phyloP scores from a whole-genome alignment of 2,797 vertebrate species.

The Holocentrus rufus region DNA sequence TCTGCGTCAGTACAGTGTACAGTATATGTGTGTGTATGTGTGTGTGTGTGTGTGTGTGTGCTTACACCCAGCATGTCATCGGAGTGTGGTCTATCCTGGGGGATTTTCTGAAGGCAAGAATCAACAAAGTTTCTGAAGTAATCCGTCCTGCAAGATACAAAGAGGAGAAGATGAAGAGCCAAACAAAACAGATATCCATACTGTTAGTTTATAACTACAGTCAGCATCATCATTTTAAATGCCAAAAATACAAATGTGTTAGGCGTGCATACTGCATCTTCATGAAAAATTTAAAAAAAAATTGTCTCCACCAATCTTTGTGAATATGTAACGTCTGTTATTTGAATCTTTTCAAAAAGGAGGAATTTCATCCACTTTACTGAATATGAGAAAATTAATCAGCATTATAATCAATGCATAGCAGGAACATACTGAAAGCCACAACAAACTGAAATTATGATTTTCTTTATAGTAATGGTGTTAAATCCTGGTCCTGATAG shows the following conservation, averaged over 20 bases:
- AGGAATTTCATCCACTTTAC: too few relatives aligned
- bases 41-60: conserved; percentile 14
- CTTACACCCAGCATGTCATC: conserved; percentile 97
- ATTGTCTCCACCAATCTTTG: too few relatives aligned
- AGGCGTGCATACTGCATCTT: not conserved
- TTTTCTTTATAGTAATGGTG: too few relatives aligned
- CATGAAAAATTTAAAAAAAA: too few relatives aligned
- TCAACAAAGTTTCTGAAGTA: conserved; percentile 99
- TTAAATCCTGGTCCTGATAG: too few relatives aligned
- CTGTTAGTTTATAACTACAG: not conserved
- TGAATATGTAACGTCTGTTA: too few relatives aligned
- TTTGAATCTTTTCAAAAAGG: too few relatives aligned
- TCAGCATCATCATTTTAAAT: not conserved
- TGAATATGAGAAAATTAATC: too few relatives aligned
- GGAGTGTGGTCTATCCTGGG: conserved; percentile 97
- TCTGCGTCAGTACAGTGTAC: too few relatives aligned
- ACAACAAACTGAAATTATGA: too few relatives aligned
- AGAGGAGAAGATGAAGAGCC: conserved; percentile 41
- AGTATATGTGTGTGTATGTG: not conserved
- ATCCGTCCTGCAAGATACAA: conserved; percentile 89
- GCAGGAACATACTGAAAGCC: too few relatives aligned
- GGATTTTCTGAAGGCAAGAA: conserved; percentile 99
- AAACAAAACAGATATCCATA: not conserved
- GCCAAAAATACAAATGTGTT: not conserved
- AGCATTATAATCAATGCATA: too few relatives aligned